Evolutionary conservation across 2,113 vertebrate species (phyloP).

Genomic region (Anarhynchus alexandrinus): DNA sequence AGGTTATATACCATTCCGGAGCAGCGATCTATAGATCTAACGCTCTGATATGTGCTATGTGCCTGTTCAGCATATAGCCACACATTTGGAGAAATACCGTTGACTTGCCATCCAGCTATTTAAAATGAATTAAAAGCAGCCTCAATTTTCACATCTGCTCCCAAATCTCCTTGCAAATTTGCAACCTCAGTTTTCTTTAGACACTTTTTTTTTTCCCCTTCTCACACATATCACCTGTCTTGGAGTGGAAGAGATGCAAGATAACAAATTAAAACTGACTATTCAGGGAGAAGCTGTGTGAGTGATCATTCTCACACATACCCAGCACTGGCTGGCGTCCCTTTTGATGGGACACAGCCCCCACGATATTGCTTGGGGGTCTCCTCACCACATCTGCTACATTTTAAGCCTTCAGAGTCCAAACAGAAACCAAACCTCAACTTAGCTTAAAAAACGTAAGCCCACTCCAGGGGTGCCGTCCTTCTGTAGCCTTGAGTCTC

Average conservation of each 20-base stretch:
- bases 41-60: neutral
- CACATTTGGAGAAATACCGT: neutral
- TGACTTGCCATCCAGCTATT: constrained; percentile 2
- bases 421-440: neutral
- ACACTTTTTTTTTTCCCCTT: neutral
- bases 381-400: neutral
- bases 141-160: constrained; percentile 45
- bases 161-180: constrained; percentile 53
- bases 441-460: neutral
- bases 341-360: neutral
- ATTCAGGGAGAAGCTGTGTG: neutral
- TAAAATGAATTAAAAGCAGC: constrained; percentile 51
- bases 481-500: accelerated
- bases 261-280: constrained; percentile 20
- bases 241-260: neutral
- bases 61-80: neutral
- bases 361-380: neutral
- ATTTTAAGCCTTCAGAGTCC: neutral
- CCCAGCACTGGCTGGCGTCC: neutral
- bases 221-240: constrained; percentile 2
- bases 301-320: neutral
- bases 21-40: neutral
- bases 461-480: neutral
- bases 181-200: neutral
- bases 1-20: constrained; percentile 32